A percentile compares a stretch with the other conserved stretches of the same genome.
Conservation (phyloP, 2,113 vertebrate species). For the Hyperopisus bebe region DNA sequence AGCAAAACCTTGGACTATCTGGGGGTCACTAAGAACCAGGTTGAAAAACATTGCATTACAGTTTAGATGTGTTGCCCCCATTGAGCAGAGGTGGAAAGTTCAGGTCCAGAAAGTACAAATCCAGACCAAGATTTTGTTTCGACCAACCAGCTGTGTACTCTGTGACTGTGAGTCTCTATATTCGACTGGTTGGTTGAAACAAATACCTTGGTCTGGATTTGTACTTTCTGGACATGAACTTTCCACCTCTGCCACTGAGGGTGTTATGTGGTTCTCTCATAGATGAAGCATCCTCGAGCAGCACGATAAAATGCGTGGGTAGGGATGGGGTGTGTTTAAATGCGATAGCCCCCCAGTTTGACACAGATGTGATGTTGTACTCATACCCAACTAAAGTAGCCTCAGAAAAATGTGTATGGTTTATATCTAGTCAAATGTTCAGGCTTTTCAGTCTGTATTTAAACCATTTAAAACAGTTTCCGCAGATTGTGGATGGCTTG, state of each 20-base stretch:
- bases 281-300: not conserved
- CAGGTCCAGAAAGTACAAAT: too few species aligned
- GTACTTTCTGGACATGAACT: too few species aligned
- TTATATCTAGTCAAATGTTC: not conserved
- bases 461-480: not conserved
- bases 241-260: not conserved
- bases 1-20: not conserved
- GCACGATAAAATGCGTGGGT: not conserved
- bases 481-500: not conserved
- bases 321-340: not conserved
- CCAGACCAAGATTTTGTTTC: too few species aligned
- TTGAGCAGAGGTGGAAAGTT: too few species aligned
- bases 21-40: not conserved
- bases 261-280: not conserved
- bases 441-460: not conserved
- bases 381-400: not conserved
- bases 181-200: too few species aligned
- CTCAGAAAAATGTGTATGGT: not conserved
- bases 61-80: not conserved
- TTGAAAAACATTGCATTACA: not conserved
- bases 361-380: not conserved
- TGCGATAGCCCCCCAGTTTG: not conserved
- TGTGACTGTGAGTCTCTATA: too few species aligned
- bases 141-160: too few species aligned
- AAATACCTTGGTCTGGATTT: too few species aligned